Conservation (phyloP, 2,888 invertebrate genomes). For the Drosophila falleni region DNA sequence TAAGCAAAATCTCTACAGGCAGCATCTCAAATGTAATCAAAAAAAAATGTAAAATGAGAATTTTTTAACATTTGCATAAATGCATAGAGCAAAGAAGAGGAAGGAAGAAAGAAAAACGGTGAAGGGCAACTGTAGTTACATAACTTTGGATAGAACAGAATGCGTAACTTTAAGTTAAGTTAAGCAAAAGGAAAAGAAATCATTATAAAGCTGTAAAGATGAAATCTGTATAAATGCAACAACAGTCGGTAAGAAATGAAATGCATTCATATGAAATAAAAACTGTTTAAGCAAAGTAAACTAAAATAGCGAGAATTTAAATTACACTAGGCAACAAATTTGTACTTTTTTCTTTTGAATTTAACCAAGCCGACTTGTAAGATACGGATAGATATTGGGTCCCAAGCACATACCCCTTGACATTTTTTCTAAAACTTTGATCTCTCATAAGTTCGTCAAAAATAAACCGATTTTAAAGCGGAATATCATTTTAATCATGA, state of each 20-base stretch:
- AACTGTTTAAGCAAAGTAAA: neutral
- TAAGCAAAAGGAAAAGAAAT: constrained; percentile 13
- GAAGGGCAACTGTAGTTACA: constrained; percentile 40
- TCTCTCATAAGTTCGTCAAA: too few relatives aligned
- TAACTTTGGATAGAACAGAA: constrained; percentile 30
- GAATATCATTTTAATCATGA: too few relatives aligned
- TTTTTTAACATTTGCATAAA: constrained; percentile 67
- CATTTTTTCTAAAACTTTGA: too few relatives aligned
- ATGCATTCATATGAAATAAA: constrained; percentile 11
- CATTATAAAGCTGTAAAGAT: constrained; percentile 11
- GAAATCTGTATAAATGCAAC: constrained; percentile 37
- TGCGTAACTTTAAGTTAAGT: constrained; percentile 13
- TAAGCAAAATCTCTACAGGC: constrained; percentile 33
- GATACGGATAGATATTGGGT: too few relatives aligned
- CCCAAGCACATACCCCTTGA: too few relatives aligned
- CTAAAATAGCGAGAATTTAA: neutral
- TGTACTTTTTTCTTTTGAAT: too few relatives aligned
- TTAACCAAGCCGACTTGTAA: too few relatives aligned
- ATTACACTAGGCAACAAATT: too few relatives aligned
- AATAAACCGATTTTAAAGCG: too few relatives aligned
- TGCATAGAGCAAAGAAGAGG: constrained; percentile 16
- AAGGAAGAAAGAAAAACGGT: constrained; percentile 8
- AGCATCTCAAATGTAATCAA: constrained; percentile 59
- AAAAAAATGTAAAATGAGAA: constrained; percentile 49
- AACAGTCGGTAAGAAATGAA: constrained; percentile 18